phyloP scores from a whole-genome alignment of 2,797 vertebrate species.

The Dallia pectoralis region DNA sequence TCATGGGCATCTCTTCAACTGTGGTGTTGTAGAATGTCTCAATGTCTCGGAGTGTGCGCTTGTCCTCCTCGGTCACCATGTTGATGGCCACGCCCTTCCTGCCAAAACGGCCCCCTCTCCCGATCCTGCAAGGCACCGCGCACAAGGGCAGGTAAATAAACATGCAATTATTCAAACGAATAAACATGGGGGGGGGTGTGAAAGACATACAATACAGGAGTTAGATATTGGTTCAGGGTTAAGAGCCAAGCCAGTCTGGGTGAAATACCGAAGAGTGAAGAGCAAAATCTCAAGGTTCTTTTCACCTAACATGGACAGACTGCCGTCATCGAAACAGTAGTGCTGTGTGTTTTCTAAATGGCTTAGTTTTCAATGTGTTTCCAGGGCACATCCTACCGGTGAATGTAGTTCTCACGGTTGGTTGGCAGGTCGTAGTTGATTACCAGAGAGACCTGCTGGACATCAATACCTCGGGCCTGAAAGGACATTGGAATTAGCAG shows the following conservation, averaged over 20 bases:
- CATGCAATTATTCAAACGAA: neutral
- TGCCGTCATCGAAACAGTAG: too few relatives aligned
- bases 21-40: constrained; percentile 96
- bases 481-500: neutral
- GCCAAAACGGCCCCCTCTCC: constrained; percentile 88
- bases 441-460: constrained; percentile 89
- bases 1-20: constrained; percentile 94
- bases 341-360: too few relatives aligned
- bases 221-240: too few relatives aligned
- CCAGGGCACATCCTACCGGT: constrained; percentile 71
- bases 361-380: too few relatives aligned
- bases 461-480: constrained; percentile 88
- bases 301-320: too few relatives aligned
- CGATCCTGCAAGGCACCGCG: constrained; percentile 73
- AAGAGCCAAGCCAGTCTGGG: too few relatives aligned
- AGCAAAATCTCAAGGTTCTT: too few relatives aligned
- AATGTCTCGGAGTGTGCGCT: constrained; percentile 88
- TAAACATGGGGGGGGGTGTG: neutral
- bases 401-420: constrained; percentile 92
- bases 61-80: constrained; percentile 92
- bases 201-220: neutral
- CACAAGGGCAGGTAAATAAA: neutral
- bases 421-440: constrained; percentile 93
- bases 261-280: too few relatives aligned
- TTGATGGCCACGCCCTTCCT: constrained; percentile 93